Conservation (phyloP, 1,140 invertebrate species). For the Drosophila chauvacae region DNA sequence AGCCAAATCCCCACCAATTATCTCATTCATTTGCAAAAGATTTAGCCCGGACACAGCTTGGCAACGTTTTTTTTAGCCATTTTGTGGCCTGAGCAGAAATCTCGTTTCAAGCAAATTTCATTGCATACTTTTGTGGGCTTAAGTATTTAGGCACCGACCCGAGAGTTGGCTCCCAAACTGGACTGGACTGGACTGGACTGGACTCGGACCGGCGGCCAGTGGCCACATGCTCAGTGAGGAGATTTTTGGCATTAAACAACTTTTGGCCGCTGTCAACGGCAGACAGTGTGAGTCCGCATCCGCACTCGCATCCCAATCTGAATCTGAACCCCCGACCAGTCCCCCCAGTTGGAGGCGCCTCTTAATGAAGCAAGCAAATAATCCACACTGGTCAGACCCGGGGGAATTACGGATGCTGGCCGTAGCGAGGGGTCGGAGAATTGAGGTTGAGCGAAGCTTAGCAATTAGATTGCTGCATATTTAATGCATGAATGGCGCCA, state of each 20-base stretch:
- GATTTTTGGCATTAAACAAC: constrained; percentile 60
- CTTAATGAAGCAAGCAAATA: constrained; percentile 77
- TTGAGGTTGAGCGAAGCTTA: constrained; percentile 50
- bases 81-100: constrained; percentile 63
- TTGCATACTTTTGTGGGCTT: constrained; percentile 77
- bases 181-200: neutral
- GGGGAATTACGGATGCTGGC: constrained; percentile 5
- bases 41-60: constrained; percentile 13
- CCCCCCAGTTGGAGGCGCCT: constrained; percentile 9
- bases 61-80: constrained; percentile 40
- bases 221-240: constrained; percentile 30
- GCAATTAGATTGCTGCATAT: constrained; percentile 81
- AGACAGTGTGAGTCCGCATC: constrained; percentile 31
- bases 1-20: constrained; percentile 54
- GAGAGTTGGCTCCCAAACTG: constrained; percentile 20
- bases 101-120: constrained; percentile 76
- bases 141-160: constrained; percentile 67
- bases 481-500: constrained; percentile 77
- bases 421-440: neutral
- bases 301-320: constrained; percentile 7
- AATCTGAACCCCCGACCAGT: constrained; percentile 7
- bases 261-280: constrained; percentile 59
- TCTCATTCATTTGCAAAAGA: constrained; percentile 60
- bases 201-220: neutral
- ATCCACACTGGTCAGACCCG: constrained; percentile 57